Evolutionary conservation across 2,113 vertebrate genomes (phyloP).

Genomic region (Tiliqua scincoides): DNA sequence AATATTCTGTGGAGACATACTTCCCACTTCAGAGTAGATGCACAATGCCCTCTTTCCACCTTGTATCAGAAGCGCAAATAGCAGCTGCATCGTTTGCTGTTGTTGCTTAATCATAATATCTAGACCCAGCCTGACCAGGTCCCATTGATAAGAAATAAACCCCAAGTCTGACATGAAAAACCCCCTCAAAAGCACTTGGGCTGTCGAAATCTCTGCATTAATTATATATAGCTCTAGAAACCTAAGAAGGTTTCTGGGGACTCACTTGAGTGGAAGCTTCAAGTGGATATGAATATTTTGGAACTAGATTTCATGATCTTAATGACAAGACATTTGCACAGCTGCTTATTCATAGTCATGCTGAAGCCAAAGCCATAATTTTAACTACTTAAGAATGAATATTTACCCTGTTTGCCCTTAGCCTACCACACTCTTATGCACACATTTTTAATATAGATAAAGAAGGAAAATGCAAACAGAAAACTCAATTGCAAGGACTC

Average conservation of each 20-base stretch:
- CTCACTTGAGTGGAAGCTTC: background rate
- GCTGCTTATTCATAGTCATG: constrained; percentile 23
- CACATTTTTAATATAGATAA: background rate
- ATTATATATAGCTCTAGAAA: background rate
- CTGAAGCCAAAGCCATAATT: background rate
- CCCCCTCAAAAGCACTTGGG: background rate
- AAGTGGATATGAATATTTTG: constrained; percentile 10
- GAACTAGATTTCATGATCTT: constrained; percentile 8
- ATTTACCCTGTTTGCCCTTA: constrained; percentile 8
- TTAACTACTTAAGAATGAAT: constrained; percentile 7
- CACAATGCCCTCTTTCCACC: too few species aligned
- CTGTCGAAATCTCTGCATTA: background rate
- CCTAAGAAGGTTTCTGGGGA: background rate
- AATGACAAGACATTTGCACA: constrained; percentile 9
- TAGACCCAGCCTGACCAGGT: background rate
- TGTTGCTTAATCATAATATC: background rate
- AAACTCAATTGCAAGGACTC: background rate
- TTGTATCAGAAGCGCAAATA: background rate
- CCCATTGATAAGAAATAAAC: background rate
- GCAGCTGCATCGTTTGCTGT: background rate
- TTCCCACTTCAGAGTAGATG: too few species aligned
- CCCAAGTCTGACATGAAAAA: background rate
- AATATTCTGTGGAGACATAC: background rate
- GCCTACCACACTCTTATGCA: background rate
- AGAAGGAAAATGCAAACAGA: background rate